phyloP scores from a whole-genome alignment of 2,888 invertebrate species.

The Vannuccia rotundouncinata region DNA sequence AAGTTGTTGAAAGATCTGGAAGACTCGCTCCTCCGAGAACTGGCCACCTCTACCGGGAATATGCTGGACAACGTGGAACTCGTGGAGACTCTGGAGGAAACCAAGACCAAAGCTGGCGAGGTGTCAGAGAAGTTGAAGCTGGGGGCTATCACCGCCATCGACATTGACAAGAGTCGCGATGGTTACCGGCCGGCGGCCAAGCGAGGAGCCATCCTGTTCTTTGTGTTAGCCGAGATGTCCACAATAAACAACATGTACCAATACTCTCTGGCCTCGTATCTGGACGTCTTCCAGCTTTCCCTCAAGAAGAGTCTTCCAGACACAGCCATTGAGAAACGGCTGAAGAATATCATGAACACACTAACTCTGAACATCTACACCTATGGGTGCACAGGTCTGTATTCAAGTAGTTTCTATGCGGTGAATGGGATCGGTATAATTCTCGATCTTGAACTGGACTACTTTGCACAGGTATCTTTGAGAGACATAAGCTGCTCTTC shows the following conservation, averaged over 20 bases:
- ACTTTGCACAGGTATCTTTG: constrained; percentile 76
- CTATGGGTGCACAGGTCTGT: constrained; percentile 69
- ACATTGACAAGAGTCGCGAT: constrained; percentile 75
- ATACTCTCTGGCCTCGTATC: constrained; percentile 75
- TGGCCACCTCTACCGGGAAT: constrained; percentile 78
- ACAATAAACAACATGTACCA: constrained; percentile 84
- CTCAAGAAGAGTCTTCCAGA: constrained; percentile 75
- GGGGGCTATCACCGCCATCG: constrained; percentile 68
- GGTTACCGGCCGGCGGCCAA: constrained; percentile 77
- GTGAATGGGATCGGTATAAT: too few species aligned
- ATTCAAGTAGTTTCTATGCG: too few species aligned
- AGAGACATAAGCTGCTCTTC: constrained; percentile 78
- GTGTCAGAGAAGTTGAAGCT: constrained; percentile 60
- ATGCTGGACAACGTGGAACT: constrained; percentile 85
- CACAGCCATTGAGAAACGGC: constrained; percentile 66
- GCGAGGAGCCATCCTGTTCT: constrained; percentile 80
- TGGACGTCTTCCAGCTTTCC: constrained; percentile 75
- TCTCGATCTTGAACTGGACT: too few species aligned
- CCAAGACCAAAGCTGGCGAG: constrained; percentile 76
- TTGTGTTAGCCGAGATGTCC: constrained; percentile 81
- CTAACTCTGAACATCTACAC: constrained; percentile 80
- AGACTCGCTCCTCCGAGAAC: constrained; percentile 73
- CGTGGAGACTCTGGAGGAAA: constrained; percentile 76
- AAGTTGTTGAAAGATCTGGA: constrained; percentile 74
- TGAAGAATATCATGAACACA: constrained; percentile 73